phyloP scores from a whole-genome alignment of 2,797 vertebrate genomes.

The Astyanax mexicanus region DNA sequence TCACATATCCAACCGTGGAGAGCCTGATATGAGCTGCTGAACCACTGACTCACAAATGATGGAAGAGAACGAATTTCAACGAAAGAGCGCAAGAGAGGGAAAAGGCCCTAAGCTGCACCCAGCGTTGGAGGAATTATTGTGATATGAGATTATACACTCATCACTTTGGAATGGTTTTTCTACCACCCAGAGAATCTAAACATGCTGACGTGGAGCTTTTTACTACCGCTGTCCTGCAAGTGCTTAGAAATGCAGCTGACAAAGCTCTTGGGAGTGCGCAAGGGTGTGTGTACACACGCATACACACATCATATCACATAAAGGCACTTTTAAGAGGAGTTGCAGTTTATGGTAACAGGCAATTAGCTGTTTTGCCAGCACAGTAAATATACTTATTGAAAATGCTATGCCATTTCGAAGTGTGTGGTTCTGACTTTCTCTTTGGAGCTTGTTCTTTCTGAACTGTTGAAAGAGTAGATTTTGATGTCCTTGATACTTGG shows the following conservation, averaged over 20 bases:
- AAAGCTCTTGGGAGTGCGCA: slow-evolving; percentile 72
- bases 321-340: slow-evolving; percentile 47
- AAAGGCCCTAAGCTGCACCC: slow-evolving; percentile 83
- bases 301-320: slow-evolving; percentile 13
- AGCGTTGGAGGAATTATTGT: slow-evolving; percentile 80
- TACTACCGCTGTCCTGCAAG: slow-evolving; percentile 76
- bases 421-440: slow-evolving; percentile 10
- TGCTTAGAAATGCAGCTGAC: slow-evolving; percentile 84
- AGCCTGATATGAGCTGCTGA: slow-evolving; percentile 54
- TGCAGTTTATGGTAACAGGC: slow-evolving; percentile 51
- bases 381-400: slow-evolving; percentile 48
- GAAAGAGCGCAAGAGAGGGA: slow-evolving; percentile 72
- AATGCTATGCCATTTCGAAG: slow-evolving; percentile 12
- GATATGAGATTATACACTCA: slow-evolving; percentile 86
- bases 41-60: slow-evolving; percentile 60
- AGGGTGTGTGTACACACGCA: slow-evolving; percentile 78
- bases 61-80: slow-evolving; percentile 74
- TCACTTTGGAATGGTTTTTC: slow-evolving; percentile 81
- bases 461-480: background rate
- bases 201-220: slow-evolving; percentile 84
- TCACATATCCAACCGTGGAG: slow-evolving; percentile 53
- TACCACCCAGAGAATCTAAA: slow-evolving; percentile 75
- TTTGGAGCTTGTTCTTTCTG: slow-evolving; percentile 17
- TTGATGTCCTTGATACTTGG: background rate
- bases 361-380: slow-evolving; percentile 52